Base-by-base conservation (phyloP, 2,888 invertebrate genomes). In the Lepas anatifera region DNA sequence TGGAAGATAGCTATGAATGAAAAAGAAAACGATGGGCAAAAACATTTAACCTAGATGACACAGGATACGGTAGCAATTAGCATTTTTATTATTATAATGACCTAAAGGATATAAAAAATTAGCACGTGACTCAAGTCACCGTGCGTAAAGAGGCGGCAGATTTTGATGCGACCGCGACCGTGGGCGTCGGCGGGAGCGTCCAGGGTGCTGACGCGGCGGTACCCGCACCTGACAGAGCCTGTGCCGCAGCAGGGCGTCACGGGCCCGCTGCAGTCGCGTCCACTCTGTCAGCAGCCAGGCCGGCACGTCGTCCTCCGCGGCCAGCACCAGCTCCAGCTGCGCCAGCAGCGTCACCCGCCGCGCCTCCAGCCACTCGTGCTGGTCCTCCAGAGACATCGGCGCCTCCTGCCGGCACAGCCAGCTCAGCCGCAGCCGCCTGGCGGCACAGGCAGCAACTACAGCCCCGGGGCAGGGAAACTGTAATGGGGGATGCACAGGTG, bases 261-360 rank as follows among this genome's bases (percentile, higher is more conserved):
- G 29, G 29, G 58, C 58, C 13, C 16, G 32, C 58, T 58, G 58
- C 32, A 58, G 58, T 0, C 32, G 58, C 18, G 1, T 7, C 58
- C 58, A 58, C 18, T 58, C 58, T 67, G 78, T 76, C 72, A 77
- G 76, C 66, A 79, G 76, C 71, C 76, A 76, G 73, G 80, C 80
- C 46, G 80, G 75, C 72, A 80, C 81, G 3, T 80, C 80, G 35
- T 80, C 80, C 52, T 80, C 80, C 18, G 80, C 80, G 64, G 80
- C 77, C 77, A 80, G 77, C 22, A 80, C 78, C 70, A 80, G 32
- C 58, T 58, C 58, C 58, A 58, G 27, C 13, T 32, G 58, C 2
- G 32, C 8, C 58, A 32, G 1, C 76, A 75, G 80, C 80, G 4
- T 80, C 79, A 32, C 80, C 71, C 25, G 80, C 78, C 52, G 80